These are phyloP conservation scores for Rhadinocentrus ornatus DNA, from an alignment of 2,797 vertebrate species.

Conservation along the genomic window DNA sequence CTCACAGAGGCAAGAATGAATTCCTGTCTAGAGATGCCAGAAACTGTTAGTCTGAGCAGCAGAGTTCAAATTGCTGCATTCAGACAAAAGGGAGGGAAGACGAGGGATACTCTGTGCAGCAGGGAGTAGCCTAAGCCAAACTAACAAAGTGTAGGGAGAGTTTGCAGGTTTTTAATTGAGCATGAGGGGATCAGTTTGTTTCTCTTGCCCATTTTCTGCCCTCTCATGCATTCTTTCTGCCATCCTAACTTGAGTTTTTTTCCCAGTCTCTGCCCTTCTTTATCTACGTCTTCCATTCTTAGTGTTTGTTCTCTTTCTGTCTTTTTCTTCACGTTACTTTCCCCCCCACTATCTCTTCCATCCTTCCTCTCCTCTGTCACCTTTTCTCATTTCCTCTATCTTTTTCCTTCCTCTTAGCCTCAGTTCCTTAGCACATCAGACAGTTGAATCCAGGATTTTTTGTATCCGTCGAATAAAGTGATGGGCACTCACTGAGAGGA, in stretches of 20 bases:
- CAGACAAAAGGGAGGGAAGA: conserved; percentile 47
- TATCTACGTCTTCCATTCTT: neutral
- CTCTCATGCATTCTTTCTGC: neutral
- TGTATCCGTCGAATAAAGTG: conserved; percentile 44
- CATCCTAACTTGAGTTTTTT: neutral
- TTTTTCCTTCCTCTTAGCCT: neutral
- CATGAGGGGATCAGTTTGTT: conserved; percentile 14
- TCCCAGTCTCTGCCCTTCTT: too few species aligned
- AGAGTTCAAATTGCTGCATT: conserved; percentile 26
- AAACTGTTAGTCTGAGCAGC: conserved; percentile 72
- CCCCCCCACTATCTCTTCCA: neutral
- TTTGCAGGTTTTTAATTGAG: conserved; percentile 46
- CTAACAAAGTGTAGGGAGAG: conserved; percentile 20
- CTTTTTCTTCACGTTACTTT: too few species aligned
- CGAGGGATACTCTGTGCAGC: conserved; percentile 40
- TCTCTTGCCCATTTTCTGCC: conserved; percentile 2
- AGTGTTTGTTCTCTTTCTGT: neutral
- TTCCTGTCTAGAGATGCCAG: conserved; percentile 79
- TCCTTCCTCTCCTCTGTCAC: neutral
- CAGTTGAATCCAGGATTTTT: conserved; percentile 17
- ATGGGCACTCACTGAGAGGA: conserved; percentile 42
- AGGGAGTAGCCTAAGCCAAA: conserved; percentile 32
- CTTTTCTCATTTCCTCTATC: neutral
- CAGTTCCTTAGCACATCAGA: conserved; percentile 8
- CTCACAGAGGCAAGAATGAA: conserved; percentile 71